Evolutionary conservation across 2,797 vertebrate genomes (phyloP), one percentile per base, ranked within the genome.

Genomic region (Dendrocincla tyrannina): DNA sequence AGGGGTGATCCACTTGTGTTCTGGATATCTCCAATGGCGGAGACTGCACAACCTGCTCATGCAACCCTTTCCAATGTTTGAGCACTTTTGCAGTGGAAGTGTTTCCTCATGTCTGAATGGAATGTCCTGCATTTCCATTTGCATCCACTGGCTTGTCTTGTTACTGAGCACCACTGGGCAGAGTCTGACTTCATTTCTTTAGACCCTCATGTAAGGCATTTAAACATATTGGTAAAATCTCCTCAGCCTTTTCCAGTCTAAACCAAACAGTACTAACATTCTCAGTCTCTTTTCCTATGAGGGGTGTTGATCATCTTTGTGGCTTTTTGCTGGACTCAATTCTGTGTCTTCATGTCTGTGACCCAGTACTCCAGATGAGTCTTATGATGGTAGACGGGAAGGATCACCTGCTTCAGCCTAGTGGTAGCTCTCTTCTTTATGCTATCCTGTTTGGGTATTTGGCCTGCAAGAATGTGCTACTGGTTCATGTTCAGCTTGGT

Each of bases 391-490:
- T 12, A 66, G 19, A 86, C 16, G 9, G 23, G 7, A 68, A 81
- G 32, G 13, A 46, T 73, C 22, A 49, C 5, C 3, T 37, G 10
- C 27, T 63, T 72, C 10, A 59, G 2, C 12, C 6, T 55, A 2
- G 1, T 55, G 5, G 7, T 11, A 75, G 4, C 22, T 46, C 3
- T 75, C 9, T 77, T 32, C 15, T 17, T 84, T 17, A 42, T 24
- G 11, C 2, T 1, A 2, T 15, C 13, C 22, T 64, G 10, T 7
- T 46, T 46, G 2, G 1, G 4, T 2, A 0, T 11, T 28, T 60
- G 52, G 41, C 3, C 10, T 72, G 10, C 16, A 55, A n/a, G 9
- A 30, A 14, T 63, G 5, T 3, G 6, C 17, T 58, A 3, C 19
- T 27, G 20, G 27, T 6, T 84, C 5, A 3, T 28, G 17, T 33